Conservation (phyloP, 2,113 vertebrate genomes). For the Centropristis striata region DNA sequence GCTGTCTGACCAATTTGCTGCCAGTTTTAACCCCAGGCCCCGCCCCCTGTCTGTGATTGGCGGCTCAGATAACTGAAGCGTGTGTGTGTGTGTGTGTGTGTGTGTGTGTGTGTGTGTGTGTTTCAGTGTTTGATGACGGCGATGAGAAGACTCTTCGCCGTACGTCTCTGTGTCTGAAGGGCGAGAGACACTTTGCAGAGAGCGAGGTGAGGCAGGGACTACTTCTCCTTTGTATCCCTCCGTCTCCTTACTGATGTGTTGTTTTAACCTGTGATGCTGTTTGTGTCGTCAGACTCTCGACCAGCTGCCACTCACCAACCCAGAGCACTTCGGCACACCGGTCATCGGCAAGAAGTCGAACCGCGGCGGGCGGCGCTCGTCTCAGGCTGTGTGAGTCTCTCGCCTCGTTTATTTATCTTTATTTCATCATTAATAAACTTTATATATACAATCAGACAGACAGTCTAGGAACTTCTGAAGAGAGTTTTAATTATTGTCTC, state of each 20-base stretch:
- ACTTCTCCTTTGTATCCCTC: not conserved
- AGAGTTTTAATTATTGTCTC: too few relatives aligned
- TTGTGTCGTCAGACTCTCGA: slow-evolving; percentile 91
- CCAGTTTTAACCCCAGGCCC: not conserved
- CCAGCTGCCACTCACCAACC: slow-evolving; percentile 97
- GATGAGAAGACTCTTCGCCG: slow-evolving; percentile 97
- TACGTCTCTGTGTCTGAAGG: slow-evolving; percentile 97
- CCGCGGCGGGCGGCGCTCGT: slow-evolving; percentile 91
- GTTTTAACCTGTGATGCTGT: too few relatives aligned
- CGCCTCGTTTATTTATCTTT: too few relatives aligned
- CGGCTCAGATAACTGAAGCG: too few relatives aligned
- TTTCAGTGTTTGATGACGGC: slow-evolving; percentile 96
- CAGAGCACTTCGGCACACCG: slow-evolving; percentile 98
- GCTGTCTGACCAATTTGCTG: slow-evolving; percentile 61
- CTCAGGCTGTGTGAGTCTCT: slow-evolving; percentile 91
- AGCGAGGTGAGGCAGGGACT: slow-evolving; percentile 90
- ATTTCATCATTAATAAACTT: too few relatives aligned
- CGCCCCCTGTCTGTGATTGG: not conserved
- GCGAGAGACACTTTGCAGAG: slow-evolving; percentile 98
- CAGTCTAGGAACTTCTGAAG: too few relatives aligned
- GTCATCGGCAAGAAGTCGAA: slow-evolving; percentile 98
- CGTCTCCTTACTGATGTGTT: too few relatives aligned
- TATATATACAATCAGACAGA: too few relatives aligned
- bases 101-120: slow-evolving; percentile 22
- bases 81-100: not conserved